Percentiles rank a stretch among this genome's conserved stretches.
phyloP scores from a whole-genome alignment of 2,888 invertebrate species.

The Proisotoma minuta region DNA sequence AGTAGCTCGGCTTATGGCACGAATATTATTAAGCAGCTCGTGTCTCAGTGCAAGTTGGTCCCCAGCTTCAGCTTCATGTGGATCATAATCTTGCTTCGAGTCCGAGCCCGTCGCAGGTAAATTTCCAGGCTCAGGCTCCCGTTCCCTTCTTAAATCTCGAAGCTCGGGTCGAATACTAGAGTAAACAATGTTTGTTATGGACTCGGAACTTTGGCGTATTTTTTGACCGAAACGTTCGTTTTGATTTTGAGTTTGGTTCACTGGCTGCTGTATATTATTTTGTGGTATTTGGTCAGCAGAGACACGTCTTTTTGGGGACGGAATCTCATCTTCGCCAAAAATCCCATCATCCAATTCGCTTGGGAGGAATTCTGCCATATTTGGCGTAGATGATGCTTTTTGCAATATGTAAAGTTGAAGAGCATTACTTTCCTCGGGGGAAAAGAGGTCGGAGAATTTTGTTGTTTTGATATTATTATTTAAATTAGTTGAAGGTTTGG shows the following conservation, averaged over 20 bases:
- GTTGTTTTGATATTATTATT: slow-evolving; percentile 17
- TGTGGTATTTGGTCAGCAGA: background rate
- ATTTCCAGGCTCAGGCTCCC: slow-evolving; percentile 10
- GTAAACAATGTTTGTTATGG: slow-evolving; percentile 33
- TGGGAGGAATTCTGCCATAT: background rate
- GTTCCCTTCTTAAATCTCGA: too few species aligned
- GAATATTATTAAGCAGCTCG: slow-evolving; percentile 43
- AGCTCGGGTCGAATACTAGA: slow-evolving; percentile 29
- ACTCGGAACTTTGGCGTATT: slow-evolving; percentile 19
- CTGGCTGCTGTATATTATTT: background rate
- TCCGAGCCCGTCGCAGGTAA: slow-evolving; percentile 33
- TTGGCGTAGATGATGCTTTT: slow-evolving; percentile 29
- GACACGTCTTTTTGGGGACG: background rate
- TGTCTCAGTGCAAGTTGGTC: slow-evolving; percentile 42
- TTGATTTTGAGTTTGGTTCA: background rate
- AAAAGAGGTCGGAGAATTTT: slow-evolving; percentile 42
- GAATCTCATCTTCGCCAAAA: background rate
- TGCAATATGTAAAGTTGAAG: slow-evolving; percentile 30
- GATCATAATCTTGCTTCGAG: slow-evolving; percentile 36
- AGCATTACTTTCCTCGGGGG: slow-evolving; percentile 37
- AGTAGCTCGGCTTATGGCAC: slow-evolving; percentile 43
- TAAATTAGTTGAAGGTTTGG: background rate
- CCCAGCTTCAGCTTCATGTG: slow-evolving; percentile 33
- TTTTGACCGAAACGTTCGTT: slow-evolving; percentile 5
- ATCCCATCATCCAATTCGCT: background rate